Base-by-base conservation (phyloP, 1,140 invertebrate species). In the Hyphantria cunea region DNA sequence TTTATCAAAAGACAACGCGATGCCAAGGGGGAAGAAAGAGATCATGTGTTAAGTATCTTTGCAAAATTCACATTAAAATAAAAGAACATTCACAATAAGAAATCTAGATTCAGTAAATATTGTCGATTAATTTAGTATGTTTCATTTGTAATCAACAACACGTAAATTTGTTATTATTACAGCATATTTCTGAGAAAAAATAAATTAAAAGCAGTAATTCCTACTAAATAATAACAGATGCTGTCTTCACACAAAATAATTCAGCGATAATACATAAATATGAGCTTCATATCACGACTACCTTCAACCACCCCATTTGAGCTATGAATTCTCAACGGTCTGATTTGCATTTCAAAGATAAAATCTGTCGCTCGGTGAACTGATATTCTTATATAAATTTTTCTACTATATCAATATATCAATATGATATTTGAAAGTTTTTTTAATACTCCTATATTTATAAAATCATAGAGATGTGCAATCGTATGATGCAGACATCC, bases 271-370 rank as follows among this genome's bases (percentile, higher is more conserved):
- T 60, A 60, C 50, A 60, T 60, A 60, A 51, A 60, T 51, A 60
- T 60, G 45, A 48, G 56, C 12, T 32, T 25, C 47, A 32, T 55
- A 9, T 51, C 47, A 15, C 25, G 17, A 33, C 47, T 67, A 70
- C 68, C 59, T 80, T 74, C 60, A 72, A 54, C 67, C 70, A 69
- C 60, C 64, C 77, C 72, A 76, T 78, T 80, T 80, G 66, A 75
- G 77, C 68, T 74, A 70, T 75, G 70, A 76, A 82, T 76, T 62
- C 75, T 68, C 71, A 41, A 74, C 63, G 74, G 75, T 53, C 25
- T 68, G 68, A 84, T 84, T 84, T 84, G 60, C 79, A 84, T 84
- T 44, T 80, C 79, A 82, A 82, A 84, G 81, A 71, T 70, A 49
- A 75, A 77, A 80, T 78, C 69, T 76, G 73, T 79, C 66, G 64